phyloP scores from a whole-genome alignment of 2,113 vertebrate species.

The Garra rufa region DNA sequence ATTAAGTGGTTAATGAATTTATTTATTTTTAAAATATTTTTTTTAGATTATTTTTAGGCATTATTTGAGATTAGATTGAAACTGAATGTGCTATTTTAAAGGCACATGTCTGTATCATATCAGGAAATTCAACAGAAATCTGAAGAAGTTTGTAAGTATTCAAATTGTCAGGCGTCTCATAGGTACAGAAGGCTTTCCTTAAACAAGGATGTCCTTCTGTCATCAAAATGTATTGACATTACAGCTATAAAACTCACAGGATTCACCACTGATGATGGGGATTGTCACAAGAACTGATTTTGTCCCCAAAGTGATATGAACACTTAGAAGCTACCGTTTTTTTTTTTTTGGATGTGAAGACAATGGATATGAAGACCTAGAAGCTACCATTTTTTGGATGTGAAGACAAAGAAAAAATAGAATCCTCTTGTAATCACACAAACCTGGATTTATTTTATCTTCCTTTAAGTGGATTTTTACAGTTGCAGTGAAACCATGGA shows the following conservation, averaged over 20 bases:
- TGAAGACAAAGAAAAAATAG: not conserved
- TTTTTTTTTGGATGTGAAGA: not conserved
- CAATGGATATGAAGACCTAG: not conserved
- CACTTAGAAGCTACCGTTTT: too few species aligned
- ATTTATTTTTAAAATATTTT: not conserved
- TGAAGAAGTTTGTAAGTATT: conserved; percentile 37
- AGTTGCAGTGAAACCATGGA: not conserved
- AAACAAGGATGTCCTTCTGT: not conserved
- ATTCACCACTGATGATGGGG: not conserved
- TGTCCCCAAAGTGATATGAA: not conserved
- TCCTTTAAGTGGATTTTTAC: not conserved
- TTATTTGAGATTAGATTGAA: not conserved
- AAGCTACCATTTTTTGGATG: not conserved
- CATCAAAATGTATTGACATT: not conserved
- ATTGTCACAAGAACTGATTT: not conserved
- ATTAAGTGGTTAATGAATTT: too few species aligned
- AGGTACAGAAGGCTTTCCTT: not conserved
- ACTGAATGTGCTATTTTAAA: not conserved
- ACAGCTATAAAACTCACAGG: not conserved
- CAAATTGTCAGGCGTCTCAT: not conserved
- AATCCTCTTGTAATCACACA: conserved; percentile 2
- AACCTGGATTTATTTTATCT: not conserved
- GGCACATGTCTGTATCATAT: not conserved
- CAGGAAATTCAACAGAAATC: conserved; percentile 1
- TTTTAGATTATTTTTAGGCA: not conserved